Base-by-base conservation (phyloP, 2,888 invertebrate species). In the Mayetiola destructor region DNA sequence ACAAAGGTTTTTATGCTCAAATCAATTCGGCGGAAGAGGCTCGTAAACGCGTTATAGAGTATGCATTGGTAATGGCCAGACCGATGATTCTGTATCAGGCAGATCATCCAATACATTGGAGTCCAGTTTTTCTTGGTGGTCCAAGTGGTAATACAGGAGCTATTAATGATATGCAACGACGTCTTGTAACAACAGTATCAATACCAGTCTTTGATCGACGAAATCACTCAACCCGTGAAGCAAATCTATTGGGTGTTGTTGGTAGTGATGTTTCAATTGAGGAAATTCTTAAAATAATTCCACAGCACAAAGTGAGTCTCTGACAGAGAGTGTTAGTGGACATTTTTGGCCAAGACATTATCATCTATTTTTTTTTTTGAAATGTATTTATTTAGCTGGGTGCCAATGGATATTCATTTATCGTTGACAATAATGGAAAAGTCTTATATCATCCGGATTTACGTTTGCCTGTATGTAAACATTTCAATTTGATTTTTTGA, bases 341-440 rank as follows among this genome's bases (percentile, higher is more conserved):
- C n/a, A 54, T 53, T 20, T 16, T 30, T 52, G 21, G 8, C 32
- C n/a, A 30, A 58, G 23, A 12, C n/a, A 37, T 12, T 23, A 42
- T 48, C 56, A 18, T 37, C 58, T 53, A 55, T 27, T 56, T 58
- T 42, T 42, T n/a, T 36, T 52, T 56, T 32, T 56, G 12, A 58
- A 56, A 60, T 29, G 18, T 37, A 29, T 23, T 37, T 23, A 10
- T 77, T 60, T 76, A 93, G 91, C 78, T 96, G 67, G 96, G 96
- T 63, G 90, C 90, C 39, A 93, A 93, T 73, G 94, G 92, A 56
- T 96, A 96, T 75, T 90, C 93, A 56, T 96, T 96, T 75, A 88
- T 94, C 75, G 87, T 95, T 67, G 94, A 94, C 73, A 95, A 95
- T 74, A 96, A 97, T 76, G 97, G 96, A 65, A 91, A 93, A 74